A percentile compares a stretch with the other conserved stretches of the same genome.
These are phyloP conservation scores for Dendrocopos noguchii DNA, from an alignment of 2,113 vertebrate species.

Conservation along the genomic window DNA sequence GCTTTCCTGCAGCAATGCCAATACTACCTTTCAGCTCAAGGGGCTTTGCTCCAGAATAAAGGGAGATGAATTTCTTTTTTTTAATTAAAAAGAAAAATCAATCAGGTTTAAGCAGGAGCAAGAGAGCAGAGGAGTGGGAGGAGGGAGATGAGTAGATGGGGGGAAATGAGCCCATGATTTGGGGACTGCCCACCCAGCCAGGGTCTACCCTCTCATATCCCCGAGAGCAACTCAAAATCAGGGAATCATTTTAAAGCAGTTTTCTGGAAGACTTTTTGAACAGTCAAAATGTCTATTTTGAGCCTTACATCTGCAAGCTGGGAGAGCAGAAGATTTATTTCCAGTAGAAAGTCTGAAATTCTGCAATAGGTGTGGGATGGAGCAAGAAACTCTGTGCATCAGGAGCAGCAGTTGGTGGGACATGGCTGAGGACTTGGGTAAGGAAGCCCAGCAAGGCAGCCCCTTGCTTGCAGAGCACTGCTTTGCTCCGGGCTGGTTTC, in stretches of 20 bases:
- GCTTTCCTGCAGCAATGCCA: background rate
- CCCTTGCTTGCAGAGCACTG: background rate
- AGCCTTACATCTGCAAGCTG: background rate
- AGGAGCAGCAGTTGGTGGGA: background rate
- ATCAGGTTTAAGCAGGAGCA: background rate
- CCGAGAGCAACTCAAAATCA: background rate
- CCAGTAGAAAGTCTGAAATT: fast-evolving
- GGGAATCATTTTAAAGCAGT: background rate
- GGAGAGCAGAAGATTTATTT: background rate
- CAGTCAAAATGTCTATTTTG: background rate
- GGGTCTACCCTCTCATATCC: no score
- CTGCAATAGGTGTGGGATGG: fast-evolving
- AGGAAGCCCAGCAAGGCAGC: background rate
- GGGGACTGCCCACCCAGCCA: background rate
- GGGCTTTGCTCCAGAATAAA: background rate
- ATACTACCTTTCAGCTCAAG: background rate
- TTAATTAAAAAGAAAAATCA: background rate
- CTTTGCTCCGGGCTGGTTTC: background rate
- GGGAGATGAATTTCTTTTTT: background rate
- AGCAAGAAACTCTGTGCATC: background rate
- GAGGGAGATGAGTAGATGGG: background rate
- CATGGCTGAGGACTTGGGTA: fast-evolving
- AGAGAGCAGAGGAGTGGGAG: no score
- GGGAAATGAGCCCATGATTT: background rate
- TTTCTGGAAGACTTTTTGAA: background rate